Conservation (phyloP, 2,888 invertebrate species). For the Ectropis crepuscularia region DNA sequence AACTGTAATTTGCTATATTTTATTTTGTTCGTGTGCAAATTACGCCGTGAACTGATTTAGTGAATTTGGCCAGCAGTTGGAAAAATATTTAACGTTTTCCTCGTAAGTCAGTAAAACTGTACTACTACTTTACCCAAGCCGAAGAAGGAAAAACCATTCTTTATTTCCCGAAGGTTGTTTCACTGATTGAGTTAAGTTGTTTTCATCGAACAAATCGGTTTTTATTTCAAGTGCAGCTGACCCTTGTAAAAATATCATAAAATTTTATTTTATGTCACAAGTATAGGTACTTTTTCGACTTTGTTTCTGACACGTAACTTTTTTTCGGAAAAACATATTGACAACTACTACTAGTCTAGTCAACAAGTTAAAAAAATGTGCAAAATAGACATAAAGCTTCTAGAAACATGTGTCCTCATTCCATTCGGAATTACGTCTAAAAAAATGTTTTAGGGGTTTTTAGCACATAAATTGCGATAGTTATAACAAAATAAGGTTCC, state of each 20-base stretch:
- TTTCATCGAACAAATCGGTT: slow-evolving; percentile 11
- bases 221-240: neutral
- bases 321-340: neutral
- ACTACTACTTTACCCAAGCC: slow-evolving; percentile 13
- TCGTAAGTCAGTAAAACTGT: slow-evolving; percentile 26
- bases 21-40: slow-evolving; percentile 42
- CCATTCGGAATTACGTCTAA: too few species aligned
- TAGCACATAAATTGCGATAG: too few species aligned
- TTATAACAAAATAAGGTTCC: too few species aligned
- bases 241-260: neutral
- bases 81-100: slow-evolving; percentile 33
- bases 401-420: too few species aligned
- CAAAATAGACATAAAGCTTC: too few species aligned
- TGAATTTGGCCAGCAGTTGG: slow-evolving; percentile 36
- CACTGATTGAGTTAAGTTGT: slow-evolving; percentile 11
- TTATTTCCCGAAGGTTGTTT: slow-evolving; percentile 17
- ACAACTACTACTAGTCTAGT: too few species aligned
- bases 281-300: neutral
- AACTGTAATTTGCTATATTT: slow-evolving; percentile 37
- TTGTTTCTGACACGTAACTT: too few species aligned
- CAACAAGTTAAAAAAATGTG: too few species aligned
- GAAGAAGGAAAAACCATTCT: slow-evolving; percentile 16
- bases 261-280: neutral
- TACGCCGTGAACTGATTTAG: slow-evolving; percentile 42
- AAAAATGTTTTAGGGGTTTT: too few species aligned